Base-by-base conservation (phyloP, 2,888 invertebrate species). In the Troides oblongomaculatus region DNA sequence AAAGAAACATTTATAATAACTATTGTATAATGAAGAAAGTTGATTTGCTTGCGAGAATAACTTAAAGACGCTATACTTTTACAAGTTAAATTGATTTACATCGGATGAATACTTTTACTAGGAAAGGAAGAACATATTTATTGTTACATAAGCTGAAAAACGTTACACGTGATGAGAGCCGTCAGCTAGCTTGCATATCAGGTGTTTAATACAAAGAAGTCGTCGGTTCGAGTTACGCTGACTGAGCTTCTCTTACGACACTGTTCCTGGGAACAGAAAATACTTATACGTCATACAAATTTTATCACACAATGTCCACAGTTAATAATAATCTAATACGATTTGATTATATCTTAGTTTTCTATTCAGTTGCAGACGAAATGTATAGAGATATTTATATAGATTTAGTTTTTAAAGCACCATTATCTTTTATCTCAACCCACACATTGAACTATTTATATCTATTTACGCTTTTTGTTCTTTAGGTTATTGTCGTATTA, bases 161-260 rank as follows among this genome's bases (percentile, higher is more conserved):
- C 25, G 23, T 65, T 66, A 66, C 66, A 62, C 66, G 69, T 62
- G 58, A 62, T 62, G 39, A 69, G n/a, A n/a, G 39, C 14, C 43
- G 30, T 39, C 62, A 66, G 50, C 36, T 58, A 50, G 57, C 58
- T 58, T 62, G 69, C 62, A 62, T 65, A 53, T 53, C 53, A n/a
- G 18, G 53, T 53, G n/a, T 53, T 46, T 60, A 60, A 69, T 59
- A 70, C 62, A 66, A 70, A 62, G 69, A 66, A 70, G 69, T 65
- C 61, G 64, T 65, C 61, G 64, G 39, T 62, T 66, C 66, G 57
- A 66, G 58, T 70, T 66, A 66, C 61, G 50, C 59, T 66, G 66
- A 66, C 66, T 62, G 43, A 62, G 53, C 23, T 36, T 50, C 36
- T 50, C 62, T 61, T 69, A 69, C 62, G 69, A 69, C 69, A 50